Base-by-base conservation (phyloP, 2,113 vertebrate species). In the Macroglossus sobrinus region DNA sequence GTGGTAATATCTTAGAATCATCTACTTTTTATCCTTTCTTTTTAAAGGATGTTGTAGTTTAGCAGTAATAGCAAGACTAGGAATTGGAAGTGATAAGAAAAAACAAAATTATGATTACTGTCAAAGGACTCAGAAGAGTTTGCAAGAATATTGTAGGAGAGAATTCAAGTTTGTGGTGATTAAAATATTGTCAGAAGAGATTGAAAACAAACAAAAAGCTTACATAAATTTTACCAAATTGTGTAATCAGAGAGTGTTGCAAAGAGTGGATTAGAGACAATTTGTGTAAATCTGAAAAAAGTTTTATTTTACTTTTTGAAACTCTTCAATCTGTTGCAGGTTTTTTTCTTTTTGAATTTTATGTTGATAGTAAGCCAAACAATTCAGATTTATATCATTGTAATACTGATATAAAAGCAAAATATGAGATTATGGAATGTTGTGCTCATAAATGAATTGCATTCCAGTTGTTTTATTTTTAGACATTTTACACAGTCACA, bases 21-120 rank as follows among this genome's bases (percentile, higher is more conserved):
- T 19, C 74, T 94, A 30, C 71, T 82, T 14, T 45, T 45, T 80
- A 40, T 64, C 35, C 38, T 63, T 68, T 59, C 47, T 68, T 63
- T 96, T 80, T 92, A 53, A 68, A 84, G 55, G 91, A 78, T 78
- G 80, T 72, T 95, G 75, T 98, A 91, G 88, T 97, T 80, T 64
- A 81, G 43, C 92, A 86, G 9, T 63, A 89, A 38, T 47, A 82
- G 40, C 13, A 96, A 89, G 33, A 90, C 47, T 47, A 75, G 71
- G 38, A 88, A 84, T 92, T 87, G 53, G 88, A 89, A 95, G 47
- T 80, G 19, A 45, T 88, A 96, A 55, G 63, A 30, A 74, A 4
- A 33, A 33, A 22, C 89, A 76, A 79, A 86, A 43, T 15, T 78
- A 76, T 66, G 14, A 47, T 2, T 30, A 1, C 30, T 71, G 9